phyloP scores from a whole-genome alignment of 2,797 vertebrate genomes.

The Thamnophis elegans region DNA sequence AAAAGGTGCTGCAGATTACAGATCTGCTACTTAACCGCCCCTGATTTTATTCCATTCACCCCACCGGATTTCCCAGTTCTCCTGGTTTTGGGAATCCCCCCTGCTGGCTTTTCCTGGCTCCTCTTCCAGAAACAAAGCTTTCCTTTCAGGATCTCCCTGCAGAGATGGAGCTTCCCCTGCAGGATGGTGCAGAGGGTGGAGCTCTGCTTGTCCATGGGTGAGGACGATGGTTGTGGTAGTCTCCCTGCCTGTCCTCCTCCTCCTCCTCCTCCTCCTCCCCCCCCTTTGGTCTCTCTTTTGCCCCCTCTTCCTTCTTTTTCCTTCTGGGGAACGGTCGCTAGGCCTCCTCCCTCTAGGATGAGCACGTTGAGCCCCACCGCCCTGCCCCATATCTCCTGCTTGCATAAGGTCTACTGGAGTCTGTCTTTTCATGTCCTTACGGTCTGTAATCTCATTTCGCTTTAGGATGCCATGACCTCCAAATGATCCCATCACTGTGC shows the following conservation, averaged over 20 bases:
- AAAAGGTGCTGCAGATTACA: too few species aligned
- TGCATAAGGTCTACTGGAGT: not conserved
- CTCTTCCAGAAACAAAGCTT: not conserved
- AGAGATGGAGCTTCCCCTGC: not conserved
- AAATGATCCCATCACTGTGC: not conserved
- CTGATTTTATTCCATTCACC: not conserved
- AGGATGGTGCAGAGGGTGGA: not conserved
- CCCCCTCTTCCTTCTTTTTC: not conserved
- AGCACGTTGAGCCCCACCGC: rapidly evolving
- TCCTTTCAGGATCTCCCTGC: not conserved
- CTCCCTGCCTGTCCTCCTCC: not conserved
- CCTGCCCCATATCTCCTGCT: too few species aligned
- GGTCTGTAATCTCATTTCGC: not conserved
- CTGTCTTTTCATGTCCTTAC: not conserved
- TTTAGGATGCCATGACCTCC: not conserved
- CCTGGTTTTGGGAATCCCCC: not conserved
- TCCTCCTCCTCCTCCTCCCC: too few species aligned
- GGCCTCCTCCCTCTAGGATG: too few species aligned
- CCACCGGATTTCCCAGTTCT: not conserved
- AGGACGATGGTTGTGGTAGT: not conserved
- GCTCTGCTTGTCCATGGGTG: not conserved
- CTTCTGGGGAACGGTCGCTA: not conserved
- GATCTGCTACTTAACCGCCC: too few species aligned
- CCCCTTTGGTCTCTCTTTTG: not conserved
- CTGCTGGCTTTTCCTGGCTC: not conserved